Evolutionary conservation across 2,888 invertebrate species (phyloP).

Genomic region (Graphium colonna): DNA sequence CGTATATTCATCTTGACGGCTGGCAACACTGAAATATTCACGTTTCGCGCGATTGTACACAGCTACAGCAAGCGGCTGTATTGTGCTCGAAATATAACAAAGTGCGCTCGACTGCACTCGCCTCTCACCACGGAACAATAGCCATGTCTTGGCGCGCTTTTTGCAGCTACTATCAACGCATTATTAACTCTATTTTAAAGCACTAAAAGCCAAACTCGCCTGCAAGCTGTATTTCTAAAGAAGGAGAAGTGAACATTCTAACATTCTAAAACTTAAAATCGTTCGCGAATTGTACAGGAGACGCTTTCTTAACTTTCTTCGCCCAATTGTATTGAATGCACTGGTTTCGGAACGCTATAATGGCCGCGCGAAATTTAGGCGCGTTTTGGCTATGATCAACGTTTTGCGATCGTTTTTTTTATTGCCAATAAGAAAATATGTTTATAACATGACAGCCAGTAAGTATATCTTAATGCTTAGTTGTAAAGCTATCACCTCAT

Average conservation of each 20-base stretch:
- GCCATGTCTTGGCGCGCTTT: conserved; percentile 33
- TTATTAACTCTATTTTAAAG: background rate
- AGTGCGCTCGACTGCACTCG: conserved; percentile 51
- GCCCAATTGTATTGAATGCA: conserved; percentile 34
- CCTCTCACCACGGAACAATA: conserved; percentile 42
- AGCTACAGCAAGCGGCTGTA: conserved; percentile 35
- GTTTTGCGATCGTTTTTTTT: background rate
- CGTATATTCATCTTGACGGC: too few species aligned
- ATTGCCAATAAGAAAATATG: too few species aligned
- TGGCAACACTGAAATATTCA: background rate
- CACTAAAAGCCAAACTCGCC: conserved; percentile 8
- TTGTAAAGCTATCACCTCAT: too few species aligned
- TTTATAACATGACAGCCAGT: too few species aligned
- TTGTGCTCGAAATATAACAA: conserved; percentile 53
- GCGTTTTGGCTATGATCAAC: background rate
- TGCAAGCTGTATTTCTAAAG: background rate
- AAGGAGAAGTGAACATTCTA: conserved; percentile 21
- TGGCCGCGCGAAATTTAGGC: background rate
- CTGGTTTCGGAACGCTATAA: conserved; percentile 4
- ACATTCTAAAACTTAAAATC: conserved; percentile 28
- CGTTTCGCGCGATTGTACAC: conserved; percentile 32
- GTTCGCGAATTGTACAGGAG: conserved; percentile 25
- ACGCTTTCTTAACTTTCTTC: conserved; percentile 47
- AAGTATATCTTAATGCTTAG: too few species aligned
- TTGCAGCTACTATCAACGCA: conserved; percentile 24